Conservation (phyloP, 2,888 invertebrate species). For the Drosophila neotestacea region DNA sequence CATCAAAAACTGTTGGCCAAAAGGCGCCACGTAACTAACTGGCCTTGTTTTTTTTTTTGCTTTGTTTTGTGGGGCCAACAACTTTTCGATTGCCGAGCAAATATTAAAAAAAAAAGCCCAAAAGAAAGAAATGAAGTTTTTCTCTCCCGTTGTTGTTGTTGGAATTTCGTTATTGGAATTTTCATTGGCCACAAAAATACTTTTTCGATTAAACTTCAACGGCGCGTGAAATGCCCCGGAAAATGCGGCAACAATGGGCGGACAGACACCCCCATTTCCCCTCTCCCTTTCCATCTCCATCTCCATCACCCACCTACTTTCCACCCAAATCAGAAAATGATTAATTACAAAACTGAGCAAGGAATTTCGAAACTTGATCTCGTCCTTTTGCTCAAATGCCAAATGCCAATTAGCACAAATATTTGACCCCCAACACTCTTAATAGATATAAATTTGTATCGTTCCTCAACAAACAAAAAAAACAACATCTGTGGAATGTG, state of each 20-base stretch:
- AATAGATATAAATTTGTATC: conserved; percentile 71
- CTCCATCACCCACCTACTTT: neutral
- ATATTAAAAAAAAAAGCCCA: conserved; percentile 14
- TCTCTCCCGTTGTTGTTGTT: conserved; percentile 21
- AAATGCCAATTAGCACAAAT: conserved; percentile 72
- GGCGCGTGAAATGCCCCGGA: conserved; percentile 69
- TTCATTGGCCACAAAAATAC: conserved; percentile 78
- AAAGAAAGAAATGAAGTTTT: conserved; percentile 52
- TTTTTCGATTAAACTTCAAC: conserved; percentile 80
- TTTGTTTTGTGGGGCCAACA: neutral
- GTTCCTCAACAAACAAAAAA: neutral
- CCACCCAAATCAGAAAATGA: conserved; percentile 70
- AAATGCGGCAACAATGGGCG: conserved; percentile 24
- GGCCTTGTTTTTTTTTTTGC: neutral
- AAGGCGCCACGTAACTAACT: neutral
- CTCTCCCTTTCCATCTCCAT: neutral
- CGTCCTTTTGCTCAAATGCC: conserved; percentile 42
- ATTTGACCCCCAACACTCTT: conserved; percentile 54
- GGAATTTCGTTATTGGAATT: conserved; percentile 75
- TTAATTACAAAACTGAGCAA: conserved; percentile 66
- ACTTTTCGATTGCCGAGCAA: conserved; percentile 16
- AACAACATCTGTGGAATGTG: conserved; percentile 4
- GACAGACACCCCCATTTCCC: neutral
- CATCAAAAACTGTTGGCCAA: conserved; percentile 16
- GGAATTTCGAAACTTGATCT: conserved; percentile 39